Evolutionary conservation across 1,140 invertebrate species (phyloP).

Genomic region (Meloidogyne chitwoodi): DNA sequence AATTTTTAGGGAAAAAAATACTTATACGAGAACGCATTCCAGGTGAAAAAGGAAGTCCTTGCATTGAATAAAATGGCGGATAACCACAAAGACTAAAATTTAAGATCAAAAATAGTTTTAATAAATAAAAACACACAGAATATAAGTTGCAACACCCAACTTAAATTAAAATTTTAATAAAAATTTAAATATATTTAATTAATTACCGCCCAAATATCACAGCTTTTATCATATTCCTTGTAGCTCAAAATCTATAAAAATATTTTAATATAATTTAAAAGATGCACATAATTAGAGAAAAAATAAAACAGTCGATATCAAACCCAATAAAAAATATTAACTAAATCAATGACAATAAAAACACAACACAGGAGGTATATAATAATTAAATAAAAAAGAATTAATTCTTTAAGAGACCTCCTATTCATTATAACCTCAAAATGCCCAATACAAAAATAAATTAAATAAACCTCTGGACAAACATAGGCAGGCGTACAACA

Average conservation of each 20-base stretch:
- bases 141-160: conserved; percentile 18
- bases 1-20: too few species aligned
- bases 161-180: neutral
- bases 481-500: conserved; percentile 99
- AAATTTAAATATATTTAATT: conserved; percentile 76
- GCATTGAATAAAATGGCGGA: conserved; percentile 93
- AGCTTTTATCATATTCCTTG: conserved; percentile 95
- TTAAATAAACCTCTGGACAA: conserved; percentile 76
- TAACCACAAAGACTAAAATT: conserved; percentile 82
- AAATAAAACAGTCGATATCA: too few species aligned
- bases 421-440: too few species aligned
- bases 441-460: neutral
- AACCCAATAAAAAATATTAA: too few species aligned
- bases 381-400: too few species aligned
- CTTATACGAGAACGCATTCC: conserved; percentile 96
- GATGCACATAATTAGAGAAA: too few species aligned
- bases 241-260: conserved; percentile 69
- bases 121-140: conserved; percentile 7
- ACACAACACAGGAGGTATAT: too few species aligned
- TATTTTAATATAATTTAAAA: neutral
- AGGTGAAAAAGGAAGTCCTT: conserved; percentile 88
- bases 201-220: conserved; percentile 95
- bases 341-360: too few species aligned
- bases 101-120: conserved; percentile 17
- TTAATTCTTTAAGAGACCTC: too few species aligned